Percentiles rank a stretch among this genome's conserved stretches.
Conservation (phyloP, 2,888 invertebrate species). For the Athalia rosae region DNA sequence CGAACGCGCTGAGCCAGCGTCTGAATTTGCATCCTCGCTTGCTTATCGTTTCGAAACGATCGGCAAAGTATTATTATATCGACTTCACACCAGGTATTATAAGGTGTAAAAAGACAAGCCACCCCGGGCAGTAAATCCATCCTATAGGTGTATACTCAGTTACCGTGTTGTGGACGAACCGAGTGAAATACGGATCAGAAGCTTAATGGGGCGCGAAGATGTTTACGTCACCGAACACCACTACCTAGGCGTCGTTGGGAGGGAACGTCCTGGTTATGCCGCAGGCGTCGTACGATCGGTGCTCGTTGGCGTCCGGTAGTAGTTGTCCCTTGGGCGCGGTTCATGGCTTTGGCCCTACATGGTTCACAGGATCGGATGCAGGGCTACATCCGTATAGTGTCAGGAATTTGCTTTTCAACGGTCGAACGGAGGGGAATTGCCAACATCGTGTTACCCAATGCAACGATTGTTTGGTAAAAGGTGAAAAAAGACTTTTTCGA, state of each 20-base stretch:
- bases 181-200: conserved; percentile 40
- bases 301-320: conserved; percentile 11
- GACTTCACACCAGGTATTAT: not conserved
- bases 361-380: conserved; percentile 18
- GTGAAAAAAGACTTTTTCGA: not conserved
- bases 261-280: not conserved
- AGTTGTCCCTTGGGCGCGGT: conserved; percentile 29
- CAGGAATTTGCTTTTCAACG: not conserved
- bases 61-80: conserved; percentile 15
- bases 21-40: too few species aligned
- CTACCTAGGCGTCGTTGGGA: not conserved
- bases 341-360: conserved; percentile 13
- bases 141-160: not conserved
- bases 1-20: too few species aligned
- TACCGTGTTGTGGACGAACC: conserved; percentile 27
- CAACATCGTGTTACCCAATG: too few species aligned
- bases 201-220: conserved; percentile 37
- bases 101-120: not conserved
- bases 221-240: conserved; percentile 30
- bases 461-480: not conserved
- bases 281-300: not conserved
- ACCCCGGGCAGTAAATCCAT: conserved; percentile 16
- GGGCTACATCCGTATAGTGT: not conserved
- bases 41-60: conserved; percentile 11
- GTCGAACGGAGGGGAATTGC: not conserved